These are phyloP conservation scores for Diorhabda carinulata DNA, from an alignment of 1,140 invertebrate genomes.

Conservation along the genomic window DNA sequence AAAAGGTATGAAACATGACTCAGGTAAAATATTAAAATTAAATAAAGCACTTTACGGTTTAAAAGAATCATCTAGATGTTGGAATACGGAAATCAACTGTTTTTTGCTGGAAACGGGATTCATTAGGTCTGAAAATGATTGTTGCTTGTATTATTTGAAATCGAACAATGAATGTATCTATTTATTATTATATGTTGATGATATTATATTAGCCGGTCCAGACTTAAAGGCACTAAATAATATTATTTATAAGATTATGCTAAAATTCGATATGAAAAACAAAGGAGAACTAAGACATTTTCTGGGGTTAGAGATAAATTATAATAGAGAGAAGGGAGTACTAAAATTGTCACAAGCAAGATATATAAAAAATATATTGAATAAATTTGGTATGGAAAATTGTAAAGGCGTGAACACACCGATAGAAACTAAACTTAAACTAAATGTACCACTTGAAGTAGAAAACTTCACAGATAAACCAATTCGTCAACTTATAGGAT, in stretches of 20 bases:
- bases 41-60: constrained; percentile 23
- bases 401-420: background rate
- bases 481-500: constrained; percentile 7
- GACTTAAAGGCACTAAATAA: constrained; percentile 13
- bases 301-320: constrained; percentile 25
- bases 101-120: constrained; percentile 22
- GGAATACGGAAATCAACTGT: constrained; percentile 10
- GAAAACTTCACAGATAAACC: constrained; percentile 6
- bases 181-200: constrained; percentile 27
- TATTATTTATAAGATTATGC: constrained; percentile 20
- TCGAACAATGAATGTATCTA: constrained; percentile 19
- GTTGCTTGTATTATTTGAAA: constrained; percentile 12
- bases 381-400: background rate
- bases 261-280: constrained; percentile 25
- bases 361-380: constrained; percentile 5
- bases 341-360: constrained; percentile 24
- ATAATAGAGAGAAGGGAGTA: constrained; percentile 21
- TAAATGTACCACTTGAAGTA: constrained; percentile 2
- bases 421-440: background rate
- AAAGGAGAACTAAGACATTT: constrained; percentile 25
- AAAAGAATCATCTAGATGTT: constrained; percentile 6
- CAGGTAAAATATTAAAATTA: too few species aligned
- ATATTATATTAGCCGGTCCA: constrained; percentile 22
- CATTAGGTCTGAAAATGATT: constrained; percentile 15
- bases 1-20: too few species aligned